These are phyloP conservation scores for Laspeyria flexula DNA, from an alignment of 2,888 invertebrate species.

Conservation along the genomic window DNA sequence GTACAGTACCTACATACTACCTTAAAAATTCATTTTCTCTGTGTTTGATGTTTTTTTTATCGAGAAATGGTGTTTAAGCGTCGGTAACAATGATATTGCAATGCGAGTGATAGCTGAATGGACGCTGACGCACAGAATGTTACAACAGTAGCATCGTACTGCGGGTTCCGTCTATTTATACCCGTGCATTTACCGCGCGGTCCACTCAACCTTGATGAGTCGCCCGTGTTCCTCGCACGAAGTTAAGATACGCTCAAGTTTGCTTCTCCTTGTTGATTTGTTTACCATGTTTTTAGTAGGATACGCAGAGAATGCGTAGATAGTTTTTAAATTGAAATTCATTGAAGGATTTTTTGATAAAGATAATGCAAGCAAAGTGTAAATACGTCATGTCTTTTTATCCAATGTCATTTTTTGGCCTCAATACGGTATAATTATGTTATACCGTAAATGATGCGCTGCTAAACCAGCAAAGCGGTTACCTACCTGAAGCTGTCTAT, in stretches of 20 bases:
- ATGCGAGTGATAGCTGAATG: slow-evolving; percentile 50
- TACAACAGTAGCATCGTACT: slow-evolving; percentile 59
- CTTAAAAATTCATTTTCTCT: no score
- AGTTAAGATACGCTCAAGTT: slow-evolving; percentile 38
- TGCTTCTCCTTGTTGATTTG: slow-evolving; percentile 12
- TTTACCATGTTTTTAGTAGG: slow-evolving; percentile 3
- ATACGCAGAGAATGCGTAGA: background rate
- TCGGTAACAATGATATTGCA: slow-evolving; percentile 32
- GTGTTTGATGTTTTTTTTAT: no score
- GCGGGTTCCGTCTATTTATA: slow-evolving; percentile 73
- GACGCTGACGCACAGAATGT: slow-evolving; percentile 46
- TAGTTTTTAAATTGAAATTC: background rate
- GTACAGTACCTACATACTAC: no score
- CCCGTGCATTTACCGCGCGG: slow-evolving; percentile 65
- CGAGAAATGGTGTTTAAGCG: no score
- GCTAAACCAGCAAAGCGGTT: no score
- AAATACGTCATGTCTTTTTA: no score
- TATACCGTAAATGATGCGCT: no score
- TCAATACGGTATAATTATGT: no score
- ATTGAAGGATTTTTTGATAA: no score
- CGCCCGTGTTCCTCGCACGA: slow-evolving; percentile 49
- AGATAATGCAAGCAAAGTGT: no score
- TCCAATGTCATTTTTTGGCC: no score
- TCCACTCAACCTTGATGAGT: slow-evolving; percentile 69
- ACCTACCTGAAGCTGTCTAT: no score